These are phyloP conservation scores for Aphelenchoides fujianensis DNA, from an alignment of 1,140 invertebrate species.

Conservation along the genomic window DNA sequence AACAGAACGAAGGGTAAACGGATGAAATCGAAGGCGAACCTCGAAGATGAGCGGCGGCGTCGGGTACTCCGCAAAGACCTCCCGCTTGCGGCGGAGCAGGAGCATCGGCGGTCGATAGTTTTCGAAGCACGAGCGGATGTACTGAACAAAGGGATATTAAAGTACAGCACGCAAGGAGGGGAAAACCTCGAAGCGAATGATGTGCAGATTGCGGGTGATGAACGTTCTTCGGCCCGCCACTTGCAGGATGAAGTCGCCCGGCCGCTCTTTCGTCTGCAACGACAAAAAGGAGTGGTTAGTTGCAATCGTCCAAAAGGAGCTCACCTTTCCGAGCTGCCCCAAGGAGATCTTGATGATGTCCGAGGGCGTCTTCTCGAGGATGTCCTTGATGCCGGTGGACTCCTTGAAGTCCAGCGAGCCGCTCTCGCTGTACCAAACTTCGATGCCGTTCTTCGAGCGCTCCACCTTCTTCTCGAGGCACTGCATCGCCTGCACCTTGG, in stretches of 20 bases:
- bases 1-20: conserved; percentile 27
- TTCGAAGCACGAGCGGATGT: conserved; percentile 53
- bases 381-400: conserved; percentile 37
- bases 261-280: conserved; percentile 33
- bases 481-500: conserved; percentile 35
- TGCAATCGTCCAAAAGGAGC: conserved; percentile 11
- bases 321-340: conserved; percentile 21
- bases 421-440: conserved; percentile 29
- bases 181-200: conserved; percentile 38
- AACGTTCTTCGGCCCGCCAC: conserved; percentile 47
- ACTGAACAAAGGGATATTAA: conserved; percentile 36
- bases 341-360: conserved; percentile 29
- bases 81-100: conserved; percentile 34
- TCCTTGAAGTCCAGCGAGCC: conserved; percentile 21
- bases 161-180: neutral
- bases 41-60: conserved; percentile 45
- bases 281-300: neutral
- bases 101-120: conserved; percentile 54
- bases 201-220: conserved; percentile 40
- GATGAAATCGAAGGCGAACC: conserved; percentile 16
- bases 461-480: conserved; percentile 37
- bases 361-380: conserved; percentile 36
- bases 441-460: conserved; percentile 33
- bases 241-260: conserved; percentile 49
- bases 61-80: conserved; percentile 41